These are phyloP conservation scores for Drosophila quinaria DNA, from an alignment of 2,888 invertebrate species.

Conservation along the genomic window DNA sequence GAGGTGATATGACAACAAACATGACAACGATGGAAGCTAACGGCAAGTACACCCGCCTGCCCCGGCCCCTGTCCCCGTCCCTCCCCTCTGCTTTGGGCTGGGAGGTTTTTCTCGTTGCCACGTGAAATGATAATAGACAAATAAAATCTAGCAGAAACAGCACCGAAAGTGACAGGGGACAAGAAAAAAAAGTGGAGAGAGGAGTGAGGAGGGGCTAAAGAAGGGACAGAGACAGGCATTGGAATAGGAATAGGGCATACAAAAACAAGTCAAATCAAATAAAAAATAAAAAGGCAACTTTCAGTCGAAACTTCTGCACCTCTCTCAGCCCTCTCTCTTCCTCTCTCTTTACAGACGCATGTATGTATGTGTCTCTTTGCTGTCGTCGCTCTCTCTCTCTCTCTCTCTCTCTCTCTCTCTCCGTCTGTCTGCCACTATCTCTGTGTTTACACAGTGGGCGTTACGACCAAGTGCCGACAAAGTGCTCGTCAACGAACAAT, in stretches of 20 bases:
- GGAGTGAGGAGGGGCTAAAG: neutral
- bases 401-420: conserved; percentile 3
- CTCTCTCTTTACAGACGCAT: too few relatives aligned
- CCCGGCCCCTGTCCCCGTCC: neutral
- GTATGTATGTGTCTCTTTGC: neutral
- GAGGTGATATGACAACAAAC: conserved; percentile 71
- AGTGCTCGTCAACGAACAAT: conserved; percentile 79
- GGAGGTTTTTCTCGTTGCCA: conserved; percentile 32
- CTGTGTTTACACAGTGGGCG: conserved; percentile 48
- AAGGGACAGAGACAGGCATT: neutral
- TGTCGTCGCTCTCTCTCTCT: conserved; percentile 4
- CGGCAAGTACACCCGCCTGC: conserved; percentile 1
- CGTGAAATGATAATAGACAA: conserved; percentile 66
- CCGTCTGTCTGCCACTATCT: neutral
- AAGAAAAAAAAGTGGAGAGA: too few relatives aligned
- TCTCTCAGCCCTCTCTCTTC: neutral
- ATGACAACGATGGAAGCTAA: conserved; percentile 57
- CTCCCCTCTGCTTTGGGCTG: too few relatives aligned
- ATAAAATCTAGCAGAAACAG: conserved; percentile 51
- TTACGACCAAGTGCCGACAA: conserved; percentile 68
- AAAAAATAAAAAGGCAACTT: conserved; percentile 31
- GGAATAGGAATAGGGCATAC: conserved; percentile 3
- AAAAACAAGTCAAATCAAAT: conserved; percentile 50
- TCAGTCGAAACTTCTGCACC: neutral
- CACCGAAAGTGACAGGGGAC: conserved; percentile 15